Evolutionary conservation across 2,797 vertebrate species (phyloP).

Genomic region (Onychomys leucogaster): DNA sequence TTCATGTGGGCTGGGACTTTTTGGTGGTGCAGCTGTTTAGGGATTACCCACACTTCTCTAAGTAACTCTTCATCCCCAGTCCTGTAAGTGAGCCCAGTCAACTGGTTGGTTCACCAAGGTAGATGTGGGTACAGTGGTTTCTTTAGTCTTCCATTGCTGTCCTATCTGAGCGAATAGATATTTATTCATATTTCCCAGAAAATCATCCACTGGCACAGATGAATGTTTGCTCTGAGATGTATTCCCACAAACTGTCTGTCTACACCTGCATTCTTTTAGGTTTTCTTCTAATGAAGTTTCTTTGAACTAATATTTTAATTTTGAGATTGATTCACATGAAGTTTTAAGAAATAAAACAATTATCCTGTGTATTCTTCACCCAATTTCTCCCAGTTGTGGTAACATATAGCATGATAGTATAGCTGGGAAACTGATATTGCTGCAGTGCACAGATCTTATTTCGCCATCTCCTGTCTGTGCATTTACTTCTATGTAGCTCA

Average conservation of each 20-base stretch:
- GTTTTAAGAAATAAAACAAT: slow-evolving; percentile 2
- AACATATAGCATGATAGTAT: not conserved
- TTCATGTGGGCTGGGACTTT: not conserved
- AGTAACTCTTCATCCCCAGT: not conserved
- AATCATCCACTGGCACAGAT: not conserved
- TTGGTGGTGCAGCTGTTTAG: not conserved
- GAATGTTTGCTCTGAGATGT: slow-evolving; percentile 37
- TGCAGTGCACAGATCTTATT: not conserved
- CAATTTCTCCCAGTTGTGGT: not conserved
- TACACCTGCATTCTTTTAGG: not conserved
- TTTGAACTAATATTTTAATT: slow-evolving; percentile 42
- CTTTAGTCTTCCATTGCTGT: not conserved
- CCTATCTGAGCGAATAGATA: not conserved
- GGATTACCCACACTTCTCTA: not conserved
- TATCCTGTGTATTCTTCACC: not conserved
- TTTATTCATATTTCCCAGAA: not conserved
- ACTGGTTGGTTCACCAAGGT: not conserved
- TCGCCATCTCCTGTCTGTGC: not conserved
- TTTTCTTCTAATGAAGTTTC: slow-evolving; percentile 5
- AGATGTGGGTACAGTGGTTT: not conserved
- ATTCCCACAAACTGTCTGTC: not conserved
- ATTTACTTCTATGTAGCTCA: not conserved
- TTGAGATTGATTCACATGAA: not conserved
- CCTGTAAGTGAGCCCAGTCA: not conserved
- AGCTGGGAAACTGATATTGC: not conserved